Percentiles rank a stretch among this genome's conserved stretches.
phyloP scores from a whole-genome alignment of 2,888 invertebrate species.

The Apomyelois bistriatella region DNA sequence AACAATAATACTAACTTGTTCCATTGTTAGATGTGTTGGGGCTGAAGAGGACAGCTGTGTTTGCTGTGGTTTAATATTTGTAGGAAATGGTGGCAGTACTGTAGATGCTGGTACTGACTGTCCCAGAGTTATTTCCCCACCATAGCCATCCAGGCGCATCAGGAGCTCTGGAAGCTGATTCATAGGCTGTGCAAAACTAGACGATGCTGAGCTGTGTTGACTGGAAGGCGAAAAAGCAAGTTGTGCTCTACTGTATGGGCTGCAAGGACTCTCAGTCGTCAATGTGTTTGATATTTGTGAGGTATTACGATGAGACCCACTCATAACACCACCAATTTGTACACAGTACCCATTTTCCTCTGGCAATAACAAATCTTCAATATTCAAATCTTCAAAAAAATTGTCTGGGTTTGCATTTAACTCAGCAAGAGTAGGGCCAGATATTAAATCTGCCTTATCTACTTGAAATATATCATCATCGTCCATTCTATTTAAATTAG shows the following conservation, averaged over 20 bases:
- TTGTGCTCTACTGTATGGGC: slow-evolving; percentile 70
- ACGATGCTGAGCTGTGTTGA: slow-evolving; percentile 81
- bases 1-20: slow-evolving; percentile 70
- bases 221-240: slow-evolving; percentile 84
- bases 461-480: slow-evolving; percentile 94
- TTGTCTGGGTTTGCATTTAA: slow-evolving; percentile 92
- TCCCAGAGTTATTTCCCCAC: slow-evolving; percentile 78
- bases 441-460: slow-evolving; percentile 91
- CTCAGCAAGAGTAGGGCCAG: slow-evolving; percentile 91
- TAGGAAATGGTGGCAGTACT: slow-evolving; percentile 67
- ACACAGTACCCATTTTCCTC: slow-evolving; percentile 82
- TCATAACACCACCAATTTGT: slow-evolving; percentile 73
- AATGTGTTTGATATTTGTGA: slow-evolving; percentile 44
- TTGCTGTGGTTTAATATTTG: slow-evolving; percentile 60
- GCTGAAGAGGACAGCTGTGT: slow-evolving; percentile 92
- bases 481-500: slow-evolving; percentile 85
- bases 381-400: slow-evolving; percentile 90
- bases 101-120: slow-evolving; percentile 83
- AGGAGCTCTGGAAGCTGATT: slow-evolving; percentile 82
- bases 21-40: slow-evolving; percentile 90
- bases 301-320: slow-evolving; percentile 51
- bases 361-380: slow-evolving; percentile 89
- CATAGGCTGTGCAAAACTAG: slow-evolving; percentile 67
- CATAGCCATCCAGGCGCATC: slow-evolving; percentile 82
- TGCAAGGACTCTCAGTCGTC: slow-evolving; percentile 69